These are phyloP conservation scores for Anagyrus pseudococci DNA, from an alignment of 2,888 invertebrate genomes.

Conservation along the genomic window DNA sequence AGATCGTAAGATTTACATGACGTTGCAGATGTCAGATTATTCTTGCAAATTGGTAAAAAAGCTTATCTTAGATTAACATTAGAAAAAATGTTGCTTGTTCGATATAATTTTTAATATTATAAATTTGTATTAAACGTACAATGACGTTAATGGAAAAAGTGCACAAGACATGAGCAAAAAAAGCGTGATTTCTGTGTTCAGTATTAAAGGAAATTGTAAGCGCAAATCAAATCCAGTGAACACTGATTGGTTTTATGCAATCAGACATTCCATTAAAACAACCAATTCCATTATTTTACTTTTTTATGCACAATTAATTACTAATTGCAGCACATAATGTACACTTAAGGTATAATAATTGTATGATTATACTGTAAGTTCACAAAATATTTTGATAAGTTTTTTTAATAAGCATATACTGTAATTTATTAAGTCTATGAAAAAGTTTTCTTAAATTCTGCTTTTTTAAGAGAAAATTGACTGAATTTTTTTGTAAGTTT, in stretches of 20 bases:
- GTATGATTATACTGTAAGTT: neutral
- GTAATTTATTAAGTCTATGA: conserved; percentile 32
- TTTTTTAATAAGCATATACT: conserved; percentile 1
- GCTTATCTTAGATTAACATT: conserved; percentile 1
- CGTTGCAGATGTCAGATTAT: conserved; percentile 35
- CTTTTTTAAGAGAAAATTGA: conserved; percentile 31
- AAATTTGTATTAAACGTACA: conserved; percentile 21
- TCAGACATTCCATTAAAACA: conserved; percentile 32
- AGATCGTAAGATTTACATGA: conserved; percentile 29
- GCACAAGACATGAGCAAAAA: conserved; percentile 21
- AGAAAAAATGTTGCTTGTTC: neutral
- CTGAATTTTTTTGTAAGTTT: conserved; percentile 35
- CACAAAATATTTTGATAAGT: conserved; percentile 28
- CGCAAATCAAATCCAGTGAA: conserved; percentile 25
- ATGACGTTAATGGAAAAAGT: conserved; percentile 11
- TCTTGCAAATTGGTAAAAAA: conserved; percentile 26
- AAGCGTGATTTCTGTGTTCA: conserved; percentile 40
- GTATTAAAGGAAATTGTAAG: conserved; percentile 35
- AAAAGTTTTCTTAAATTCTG: conserved; percentile 29
- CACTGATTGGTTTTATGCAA: conserved; percentile 30
- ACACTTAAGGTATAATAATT: neutral
- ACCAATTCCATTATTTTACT: conserved; percentile 27
- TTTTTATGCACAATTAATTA: conserved; percentile 19
- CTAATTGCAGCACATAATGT: too few relatives aligned
- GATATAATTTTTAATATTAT: conserved; percentile 1